Evolutionary conservation across 2,113 vertebrate species (phyloP), one percentile per base, ranked within the genome.

Genomic region (Himantopus leucocephalus): DNA sequence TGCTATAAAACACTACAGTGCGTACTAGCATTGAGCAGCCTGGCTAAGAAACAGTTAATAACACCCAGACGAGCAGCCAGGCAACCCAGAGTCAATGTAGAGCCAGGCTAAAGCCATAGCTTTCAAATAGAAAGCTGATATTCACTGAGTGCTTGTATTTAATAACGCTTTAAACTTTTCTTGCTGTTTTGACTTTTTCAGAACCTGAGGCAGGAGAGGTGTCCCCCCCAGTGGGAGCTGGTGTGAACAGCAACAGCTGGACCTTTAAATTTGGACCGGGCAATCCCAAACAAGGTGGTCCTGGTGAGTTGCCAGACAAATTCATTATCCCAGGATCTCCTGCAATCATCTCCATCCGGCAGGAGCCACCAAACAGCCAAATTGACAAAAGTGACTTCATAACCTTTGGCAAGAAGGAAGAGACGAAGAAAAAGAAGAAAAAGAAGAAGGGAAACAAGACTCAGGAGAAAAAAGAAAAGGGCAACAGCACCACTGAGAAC

Each of bases 191-290:
- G 50, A 39, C 88, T 98, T 85, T 97, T 98, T 92, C 98, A 99
- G 99, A 99, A 96, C 99, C 98, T 96, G 99, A 99, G 96, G 99
- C 99, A 2, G 99, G 99, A 97, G 99, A 99, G 96, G 99, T 99
- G 96, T 99, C 99, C 83, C 99, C 99, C 83, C 99, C 99, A 80
- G 99, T 99, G 85, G 99, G 99, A 81, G 99, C 99, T 82, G 99
- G 99, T 29, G 99, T 99, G 97, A 99, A 99, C 98, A 99, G 99
- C 98, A 99, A 99, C 98, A 99, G 99, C 98, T 99, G 99, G 99
- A 99, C 99, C 98, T 99, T 99, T 98, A 99, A 99, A 94, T 99
- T 99, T 34, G 99, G 99, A 97, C 98, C 99, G 3, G 98, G 98
- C 97, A 98, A 99, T 96, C 98, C 99, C 92, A 99, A 99, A 98